Evolutionary conservation across 2,888 invertebrate genomes (phyloP), one percentile per base, ranked within the genome.

Genomic region (Fragum sueziense): DNA sequence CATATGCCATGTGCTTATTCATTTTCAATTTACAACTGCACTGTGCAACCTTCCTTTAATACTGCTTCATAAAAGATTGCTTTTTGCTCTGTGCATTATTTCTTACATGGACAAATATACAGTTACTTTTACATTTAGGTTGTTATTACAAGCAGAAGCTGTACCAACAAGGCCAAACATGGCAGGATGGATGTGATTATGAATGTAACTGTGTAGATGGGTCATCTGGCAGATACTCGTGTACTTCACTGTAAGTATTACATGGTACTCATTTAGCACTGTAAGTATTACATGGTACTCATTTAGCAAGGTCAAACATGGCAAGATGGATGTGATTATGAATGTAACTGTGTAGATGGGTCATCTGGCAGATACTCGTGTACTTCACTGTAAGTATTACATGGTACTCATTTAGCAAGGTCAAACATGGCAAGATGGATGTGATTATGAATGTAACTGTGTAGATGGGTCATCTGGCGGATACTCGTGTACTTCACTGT

Each of bases 141-240:
- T 65, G 65, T 65, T 65, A 65, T 41, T 65, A 65, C 41, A 65
- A 65, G 41, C 37, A 41, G 27, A 33, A 65, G 41, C 65, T 65
- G n/a, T 31, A 65, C 41, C 41, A 37, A 41, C 65, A 65, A 25
- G 65, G 41, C 1, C 20, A 37, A 41, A 65, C 22, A 37, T 65
- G 65, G 65, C 22, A 41, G 20, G 65, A 65, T 41, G 65, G 41
- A 9, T 65, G 65, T 41, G 65, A 65, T 41, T 65, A 65, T 65
- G 65, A 65, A 27, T 65, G 65, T 25, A 41, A 33, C 6, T 65
- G 65, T 41, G 27, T 27, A 1, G 65, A 65, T 65, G 65, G 65
- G 0, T 22, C 65, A 14, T 25, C 41, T 0, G 65, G 65, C n/a
- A 22, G 41, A 25, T 65, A 65, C 34, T 41, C 65, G 9, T 65